phyloP scores from a whole-genome alignment of 2,113 vertebrate genomes.

The Ondatra zibethicus region DNA sequence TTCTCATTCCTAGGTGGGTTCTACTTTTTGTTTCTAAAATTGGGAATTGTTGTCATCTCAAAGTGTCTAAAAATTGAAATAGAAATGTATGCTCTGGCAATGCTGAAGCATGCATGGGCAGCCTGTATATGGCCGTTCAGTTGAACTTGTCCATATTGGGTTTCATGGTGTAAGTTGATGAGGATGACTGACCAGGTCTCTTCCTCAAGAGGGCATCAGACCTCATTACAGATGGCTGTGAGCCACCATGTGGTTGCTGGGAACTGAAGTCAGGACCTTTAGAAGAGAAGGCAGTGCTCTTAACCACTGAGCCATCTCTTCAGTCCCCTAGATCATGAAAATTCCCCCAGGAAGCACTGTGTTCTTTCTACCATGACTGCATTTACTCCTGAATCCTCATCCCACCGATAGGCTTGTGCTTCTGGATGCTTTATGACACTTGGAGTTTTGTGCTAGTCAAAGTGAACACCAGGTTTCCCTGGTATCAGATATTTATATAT shows the following conservation, averaged over 20 bases:
- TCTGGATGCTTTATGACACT: background rate
- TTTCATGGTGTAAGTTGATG: no score
- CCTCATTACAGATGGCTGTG: no score
- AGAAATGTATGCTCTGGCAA: no score
- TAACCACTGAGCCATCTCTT: no score
- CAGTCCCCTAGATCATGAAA: background rate
- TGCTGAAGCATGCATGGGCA: no score
- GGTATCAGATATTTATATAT: background rate
- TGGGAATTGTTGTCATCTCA: background rate
- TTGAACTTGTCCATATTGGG: no score
- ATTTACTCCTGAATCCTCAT: background rate
- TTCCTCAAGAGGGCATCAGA: no score
- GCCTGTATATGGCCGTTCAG: no score
- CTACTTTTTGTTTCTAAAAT: background rate
- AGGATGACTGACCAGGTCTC: no score
- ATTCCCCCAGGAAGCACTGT: background rate
- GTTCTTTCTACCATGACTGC: background rate
- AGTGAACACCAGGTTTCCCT: background rate
- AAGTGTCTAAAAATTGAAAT: no score
- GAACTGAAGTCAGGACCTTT: fast-evolving
- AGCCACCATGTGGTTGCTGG: no score
- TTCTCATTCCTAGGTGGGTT: background rate
- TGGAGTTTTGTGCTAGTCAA: background rate
- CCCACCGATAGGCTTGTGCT: background rate
- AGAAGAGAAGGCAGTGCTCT: no score